A percentile compares a stretch with the other conserved stretches of the same genome.
Evolutionary conservation across 2,797 vertebrate species (phyloP).

Genomic region (Myioborus miniatus): DNA sequence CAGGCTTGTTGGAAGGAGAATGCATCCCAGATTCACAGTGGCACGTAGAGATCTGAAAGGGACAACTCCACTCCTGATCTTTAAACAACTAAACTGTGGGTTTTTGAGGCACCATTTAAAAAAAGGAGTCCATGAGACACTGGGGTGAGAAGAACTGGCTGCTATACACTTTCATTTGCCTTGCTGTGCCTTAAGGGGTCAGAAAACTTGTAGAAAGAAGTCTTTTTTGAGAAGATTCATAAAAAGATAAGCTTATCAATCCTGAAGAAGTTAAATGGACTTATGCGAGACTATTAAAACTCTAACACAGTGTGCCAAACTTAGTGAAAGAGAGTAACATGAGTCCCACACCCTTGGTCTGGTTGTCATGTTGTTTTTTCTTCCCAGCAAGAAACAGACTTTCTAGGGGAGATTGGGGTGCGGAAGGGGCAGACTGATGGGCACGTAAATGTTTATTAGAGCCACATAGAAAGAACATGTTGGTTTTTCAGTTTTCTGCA

Average conservation of each 20-base stretch:
- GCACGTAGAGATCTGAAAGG: fast-evolving
- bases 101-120: neutral
- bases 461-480: constrained; percentile 63
- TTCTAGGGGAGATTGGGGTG: neutral
- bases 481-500: constrained; percentile 67
- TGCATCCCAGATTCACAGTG: neutral
- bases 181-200: neutral
- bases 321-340: neutral
- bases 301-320: neutral
- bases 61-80: neutral
- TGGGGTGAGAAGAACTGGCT: neutral
- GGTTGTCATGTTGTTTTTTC: neutral
- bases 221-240: neutral
- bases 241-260: neutral
- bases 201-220: neutral
- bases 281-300: neutral
- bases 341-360: neutral
- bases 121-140: neutral
- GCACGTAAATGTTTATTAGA: constrained; percentile 77
- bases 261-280: neutral
- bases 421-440: constrained; percentile 73
- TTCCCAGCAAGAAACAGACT: neutral
- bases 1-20: neutral
- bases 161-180: neutral
- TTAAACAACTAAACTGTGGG: neutral